phyloP scores from a whole-genome alignment of 2,113 vertebrate species.

The Oryzias celebensis region DNA sequence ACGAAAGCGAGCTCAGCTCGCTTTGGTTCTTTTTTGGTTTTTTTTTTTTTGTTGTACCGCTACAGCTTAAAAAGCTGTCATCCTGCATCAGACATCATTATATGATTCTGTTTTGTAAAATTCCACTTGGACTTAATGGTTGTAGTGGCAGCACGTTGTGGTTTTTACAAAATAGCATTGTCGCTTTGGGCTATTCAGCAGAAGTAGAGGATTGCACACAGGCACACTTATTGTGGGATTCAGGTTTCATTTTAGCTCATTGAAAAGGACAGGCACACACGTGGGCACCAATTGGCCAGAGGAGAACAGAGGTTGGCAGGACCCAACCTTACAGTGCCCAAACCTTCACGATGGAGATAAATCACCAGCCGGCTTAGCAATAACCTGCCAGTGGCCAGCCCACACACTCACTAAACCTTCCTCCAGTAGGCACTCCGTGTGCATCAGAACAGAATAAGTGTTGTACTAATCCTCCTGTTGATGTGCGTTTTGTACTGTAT shows the following conservation, averaged over 20 bases:
- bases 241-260: conserved; percentile 64
- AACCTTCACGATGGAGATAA: conserved; percentile 69
- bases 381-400: conserved; percentile 63
- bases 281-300: conserved; percentile 66
- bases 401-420: conserved; percentile 55
- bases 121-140: conserved; percentile 23
- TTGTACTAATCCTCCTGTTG: conserved; percentile 44
- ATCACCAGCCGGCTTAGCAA: conserved; percentile 64
- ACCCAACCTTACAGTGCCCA: conserved; percentile 65
- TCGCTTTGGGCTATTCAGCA: conserved; percentile 9
- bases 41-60: conserved; percentile 10
- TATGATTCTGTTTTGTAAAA: conserved; percentile 1
- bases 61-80: conserved; percentile 8
- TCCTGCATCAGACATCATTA: conserved; percentile 10
- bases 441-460: conserved; percentile 25
- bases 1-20: conserved; percentile 13
- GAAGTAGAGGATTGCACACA: conserved; percentile 23
- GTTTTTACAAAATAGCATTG: conserved; percentile 1
- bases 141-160: conserved; percentile 12
- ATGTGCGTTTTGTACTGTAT: conserved; percentile 32
- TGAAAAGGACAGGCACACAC: conserved; percentile 72
- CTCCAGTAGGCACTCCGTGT: conserved; percentile 21
- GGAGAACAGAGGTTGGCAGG: conserved; percentile 72
- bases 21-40: conserved; percentile 9
- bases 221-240: conserved; percentile 28